Conservation (phyloP, 2,888 invertebrate species). For the Apotomis turbidana region DNA sequence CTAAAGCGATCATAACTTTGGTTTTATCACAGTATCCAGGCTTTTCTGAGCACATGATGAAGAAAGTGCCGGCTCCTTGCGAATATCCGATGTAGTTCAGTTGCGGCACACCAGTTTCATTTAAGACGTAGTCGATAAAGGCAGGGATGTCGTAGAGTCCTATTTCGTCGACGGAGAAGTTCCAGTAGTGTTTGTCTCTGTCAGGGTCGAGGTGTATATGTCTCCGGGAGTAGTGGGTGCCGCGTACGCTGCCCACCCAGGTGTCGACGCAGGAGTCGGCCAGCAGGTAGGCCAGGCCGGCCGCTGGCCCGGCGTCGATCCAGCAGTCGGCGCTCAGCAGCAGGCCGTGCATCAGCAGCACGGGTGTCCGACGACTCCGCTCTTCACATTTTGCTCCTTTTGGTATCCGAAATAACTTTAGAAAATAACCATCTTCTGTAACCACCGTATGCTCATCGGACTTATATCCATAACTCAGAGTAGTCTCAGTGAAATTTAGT, state of each 20-base stretch:
- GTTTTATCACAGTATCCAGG: slow-evolving; percentile 56
- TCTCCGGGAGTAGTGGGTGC: slow-evolving; percentile 77
- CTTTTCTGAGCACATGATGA: slow-evolving; percentile 65
- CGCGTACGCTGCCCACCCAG: slow-evolving; percentile 63
- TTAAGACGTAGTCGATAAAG: slow-evolving; percentile 57
- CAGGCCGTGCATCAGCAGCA: slow-evolving; percentile 69
- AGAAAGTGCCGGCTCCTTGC: slow-evolving; percentile 68
- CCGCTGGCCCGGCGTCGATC: slow-evolving; percentile 61
- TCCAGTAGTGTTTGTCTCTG: slow-evolving; percentile 75
- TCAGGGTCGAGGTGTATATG: slow-evolving; percentile 69
- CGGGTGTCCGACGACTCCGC: slow-evolving; percentile 53
- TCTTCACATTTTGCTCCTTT: slow-evolving; percentile 53
- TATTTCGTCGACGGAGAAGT: slow-evolving; percentile 70
- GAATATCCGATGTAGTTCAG: slow-evolving; percentile 72
- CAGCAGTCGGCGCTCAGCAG: slow-evolving; percentile 65
- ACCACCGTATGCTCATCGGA: slow-evolving; percentile 62
- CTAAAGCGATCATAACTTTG: slow-evolving; percentile 26
- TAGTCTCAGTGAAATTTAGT: slow-evolving; percentile 60
- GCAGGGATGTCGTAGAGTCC: slow-evolving; percentile 63
- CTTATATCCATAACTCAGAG: slow-evolving; percentile 55
- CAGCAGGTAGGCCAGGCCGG: slow-evolving; percentile 54
- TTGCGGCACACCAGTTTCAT: slow-evolving; percentile 53
- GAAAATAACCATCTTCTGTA: slow-evolving; percentile 67
- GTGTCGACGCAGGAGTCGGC: slow-evolving; percentile 55
- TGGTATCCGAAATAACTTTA: slow-evolving; percentile 61